Evolutionary conservation across 2,797 vertebrate species (phyloP).

Genomic region (Chromis chromis): DNA sequence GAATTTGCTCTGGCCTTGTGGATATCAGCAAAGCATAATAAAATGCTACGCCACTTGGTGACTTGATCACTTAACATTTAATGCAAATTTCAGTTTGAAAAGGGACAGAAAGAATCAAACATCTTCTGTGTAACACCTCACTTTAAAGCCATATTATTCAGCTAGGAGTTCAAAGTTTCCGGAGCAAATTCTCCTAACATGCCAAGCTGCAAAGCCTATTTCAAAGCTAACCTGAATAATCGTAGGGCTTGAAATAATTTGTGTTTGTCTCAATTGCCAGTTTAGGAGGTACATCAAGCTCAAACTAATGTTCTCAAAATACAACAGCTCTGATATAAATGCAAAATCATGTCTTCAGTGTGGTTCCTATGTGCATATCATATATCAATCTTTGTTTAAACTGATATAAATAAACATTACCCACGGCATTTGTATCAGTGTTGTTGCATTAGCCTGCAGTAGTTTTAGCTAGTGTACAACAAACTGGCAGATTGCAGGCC

Average conservation of each 20-base stretch:
- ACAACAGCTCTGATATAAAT: not conserved
- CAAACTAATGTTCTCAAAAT: constrained; percentile 1
- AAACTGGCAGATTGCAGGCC: not conserved
- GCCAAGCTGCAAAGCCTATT: constrained; percentile 74
- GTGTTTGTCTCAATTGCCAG: not conserved
- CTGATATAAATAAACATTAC: not conserved
- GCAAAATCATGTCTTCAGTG: no score
- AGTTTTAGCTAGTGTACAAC: not conserved
- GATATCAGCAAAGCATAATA: constrained; percentile 14
- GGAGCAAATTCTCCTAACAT: constrained; percentile 78
- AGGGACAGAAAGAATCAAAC: constrained; percentile 23
- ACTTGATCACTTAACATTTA: not conserved
- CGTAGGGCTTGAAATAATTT: not conserved
- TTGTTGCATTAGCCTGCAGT: not conserved
- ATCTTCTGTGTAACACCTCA: constrained; percentile 8
- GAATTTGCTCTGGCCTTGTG: constrained; percentile 78
- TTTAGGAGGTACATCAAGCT: not conserved
- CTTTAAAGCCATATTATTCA: not conserved
- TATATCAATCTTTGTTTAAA: no score
- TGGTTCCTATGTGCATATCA: no score
- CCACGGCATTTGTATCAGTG: not conserved
- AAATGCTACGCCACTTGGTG: not conserved
- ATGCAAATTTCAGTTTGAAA: constrained; percentile 31
- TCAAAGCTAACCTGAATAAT: constrained; percentile 3
- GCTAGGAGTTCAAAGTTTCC: constrained; percentile 39